A percentile compares a stretch with the other conserved stretches of the same genome.
Evolutionary conservation across 2,113 vertebrate species (phyloP).

Genomic region (Vanacampus margaritifer): DNA sequence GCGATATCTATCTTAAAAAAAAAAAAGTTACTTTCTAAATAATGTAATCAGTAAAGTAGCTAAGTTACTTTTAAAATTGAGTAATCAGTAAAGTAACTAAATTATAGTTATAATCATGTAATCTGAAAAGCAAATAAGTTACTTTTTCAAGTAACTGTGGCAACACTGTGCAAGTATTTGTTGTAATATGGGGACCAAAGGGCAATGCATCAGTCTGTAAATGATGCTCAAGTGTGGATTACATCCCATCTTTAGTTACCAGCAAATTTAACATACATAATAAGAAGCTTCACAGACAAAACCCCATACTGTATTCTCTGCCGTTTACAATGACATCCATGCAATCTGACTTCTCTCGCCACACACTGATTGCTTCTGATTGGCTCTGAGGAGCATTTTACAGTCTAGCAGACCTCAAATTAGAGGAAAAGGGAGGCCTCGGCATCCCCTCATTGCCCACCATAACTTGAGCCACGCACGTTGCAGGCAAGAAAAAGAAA

Average conservation of each 20-base stretch:
- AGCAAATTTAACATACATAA: too few relatives aligned
- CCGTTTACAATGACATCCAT: not conserved
- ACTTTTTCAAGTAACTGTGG: too few relatives aligned
- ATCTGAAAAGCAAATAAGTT: too few relatives aligned
- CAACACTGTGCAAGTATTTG: too few relatives aligned
- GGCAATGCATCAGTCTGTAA: not conserved
- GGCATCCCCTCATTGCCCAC: not conserved
- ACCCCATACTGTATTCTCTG: not conserved
- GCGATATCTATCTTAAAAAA: too few relatives aligned
- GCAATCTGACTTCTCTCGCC: not conserved
- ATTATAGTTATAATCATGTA: too few relatives aligned
- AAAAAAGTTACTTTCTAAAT: too few relatives aligned
- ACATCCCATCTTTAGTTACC: not conserved
- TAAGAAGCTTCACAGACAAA: not conserved
- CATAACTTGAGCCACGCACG: conserved; percentile 12
- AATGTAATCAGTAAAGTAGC: too few relatives aligned
- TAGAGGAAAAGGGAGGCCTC: not conserved
- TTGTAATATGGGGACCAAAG: not conserved
- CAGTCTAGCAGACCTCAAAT: not conserved
- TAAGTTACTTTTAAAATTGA: too few relatives aligned
- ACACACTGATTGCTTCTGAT: not conserved
- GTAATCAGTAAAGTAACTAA: too few relatives aligned
- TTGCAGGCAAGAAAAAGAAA: conserved; percentile 24
- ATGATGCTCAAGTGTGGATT: not conserved
- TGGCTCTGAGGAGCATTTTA: not conserved